These are phyloP conservation scores for Tinamus major DNA, from an alignment of 2,797 vertebrate species.

Conservation along the genomic window DNA sequence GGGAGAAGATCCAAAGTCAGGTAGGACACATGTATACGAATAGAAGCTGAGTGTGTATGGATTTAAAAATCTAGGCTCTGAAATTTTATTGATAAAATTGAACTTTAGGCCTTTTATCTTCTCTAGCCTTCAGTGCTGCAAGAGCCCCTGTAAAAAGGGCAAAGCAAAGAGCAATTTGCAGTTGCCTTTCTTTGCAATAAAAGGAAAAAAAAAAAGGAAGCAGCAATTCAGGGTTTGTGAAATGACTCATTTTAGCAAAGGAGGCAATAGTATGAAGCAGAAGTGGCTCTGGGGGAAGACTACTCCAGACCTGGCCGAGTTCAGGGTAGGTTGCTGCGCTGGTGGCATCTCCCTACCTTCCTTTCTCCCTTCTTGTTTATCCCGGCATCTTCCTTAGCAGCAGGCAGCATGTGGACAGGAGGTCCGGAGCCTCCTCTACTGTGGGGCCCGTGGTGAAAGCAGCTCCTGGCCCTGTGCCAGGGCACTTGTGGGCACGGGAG, in stretches of 20 bases:
- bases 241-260: neutral
- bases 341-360: rapidly evolving
- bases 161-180: neutral
- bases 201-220: neutral
- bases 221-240: neutral
- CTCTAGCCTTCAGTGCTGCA: neutral
- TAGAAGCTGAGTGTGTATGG: neutral
- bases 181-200: neutral
- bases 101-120: neutral
- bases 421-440: neutral
- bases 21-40: neutral
- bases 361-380: neutral
- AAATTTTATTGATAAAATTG: neutral
- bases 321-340: neutral
- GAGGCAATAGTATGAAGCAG: neutral
- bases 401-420: rapidly evolving
- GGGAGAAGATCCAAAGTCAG: neutral
- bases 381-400: rapidly evolving
- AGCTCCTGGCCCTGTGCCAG: neutral
- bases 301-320: rapidly evolving
- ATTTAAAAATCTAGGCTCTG: neutral
- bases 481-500: neutral
- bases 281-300: neutral
- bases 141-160: neutral
- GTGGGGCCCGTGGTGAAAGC: slow-evolving; percentile 16